Evolutionary conservation across 1,140 invertebrate species (phyloP).

Genomic region (fruit fly (Drosophila melanogaster)): DNA sequence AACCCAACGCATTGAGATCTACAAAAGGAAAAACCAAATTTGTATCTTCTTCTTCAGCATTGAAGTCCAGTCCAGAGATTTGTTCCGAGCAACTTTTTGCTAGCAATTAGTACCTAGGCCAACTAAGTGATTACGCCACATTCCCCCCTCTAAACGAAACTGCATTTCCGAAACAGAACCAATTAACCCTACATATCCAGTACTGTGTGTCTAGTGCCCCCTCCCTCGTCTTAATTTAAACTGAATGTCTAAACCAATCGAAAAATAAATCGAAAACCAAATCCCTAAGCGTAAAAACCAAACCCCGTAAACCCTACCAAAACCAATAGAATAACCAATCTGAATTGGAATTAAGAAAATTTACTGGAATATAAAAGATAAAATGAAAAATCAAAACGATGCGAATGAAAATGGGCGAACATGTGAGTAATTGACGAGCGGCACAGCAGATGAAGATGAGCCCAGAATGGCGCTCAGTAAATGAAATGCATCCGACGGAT

Average conservation of each 20-base stretch:
- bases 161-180: conserved; percentile 69
- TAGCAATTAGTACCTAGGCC: conserved; percentile 40
- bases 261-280: conserved; percentile 41
- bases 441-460: conserved; percentile 51
- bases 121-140: conserved; percentile 16
- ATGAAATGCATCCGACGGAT: conserved; percentile 52
- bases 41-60: conserved; percentile 45
- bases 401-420: conserved; percentile 21
- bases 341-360: conserved; percentile 77
- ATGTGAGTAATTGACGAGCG: conserved; percentile 12
- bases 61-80: conserved; percentile 53
- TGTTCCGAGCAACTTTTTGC: conserved; percentile 52
- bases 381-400: conserved; percentile 31
- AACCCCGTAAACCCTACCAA: conserved; percentile 43
- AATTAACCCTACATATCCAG: conserved; percentile 69
- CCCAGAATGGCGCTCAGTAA: conserved; percentile 65
- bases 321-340: conserved; percentile 84
- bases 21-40: conserved; percentile 34
- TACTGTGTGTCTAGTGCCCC: conserved; percentile 49
- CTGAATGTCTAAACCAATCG: conserved; percentile 21
- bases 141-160: conserved; percentile 39
- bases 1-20: conserved; percentile 65
- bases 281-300: conserved; percentile 26
- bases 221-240: conserved; percentile 18
- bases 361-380: conserved; percentile 34